Evolutionary conservation across 2,113 vertebrate genomes (phyloP).

Genomic region (Rhabdomys dilectus): DNA sequence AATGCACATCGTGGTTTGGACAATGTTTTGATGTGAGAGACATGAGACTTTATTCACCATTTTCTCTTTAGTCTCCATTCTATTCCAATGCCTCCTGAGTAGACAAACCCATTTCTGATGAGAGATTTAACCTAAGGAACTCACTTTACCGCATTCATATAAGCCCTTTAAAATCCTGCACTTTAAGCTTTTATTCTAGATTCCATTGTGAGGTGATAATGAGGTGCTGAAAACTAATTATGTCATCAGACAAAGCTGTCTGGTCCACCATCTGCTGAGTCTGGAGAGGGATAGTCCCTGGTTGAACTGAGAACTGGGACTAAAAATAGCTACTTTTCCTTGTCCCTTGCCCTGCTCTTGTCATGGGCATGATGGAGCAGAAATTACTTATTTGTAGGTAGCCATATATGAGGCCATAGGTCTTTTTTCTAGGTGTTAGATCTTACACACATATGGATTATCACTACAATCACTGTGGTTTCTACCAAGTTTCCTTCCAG

Average conservation of each 20-base stretch:
- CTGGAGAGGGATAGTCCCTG: constrained; percentile 55
- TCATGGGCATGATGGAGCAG: not conserved
- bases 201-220: constrained; percentile 78
- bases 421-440: no score
- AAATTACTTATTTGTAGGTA: not conserved
- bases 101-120: constrained; percentile 42
- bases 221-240: constrained; percentile 79
- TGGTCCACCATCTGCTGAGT: constrained; percentile 74
- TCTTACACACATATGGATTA: rapidly evolving
- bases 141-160: constrained; percentile 56
- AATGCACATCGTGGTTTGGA: not conserved
- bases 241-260: constrained; percentile 78
- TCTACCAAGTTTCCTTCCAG: not conserved
- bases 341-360: not conserved
- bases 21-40: not conserved
- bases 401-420: rapidly evolving
- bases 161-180: constrained; percentile 59
- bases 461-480: not conserved
- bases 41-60: not conserved
- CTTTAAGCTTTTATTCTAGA: constrained; percentile 70
- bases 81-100: not conserved
- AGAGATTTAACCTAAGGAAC: constrained; percentile 43
- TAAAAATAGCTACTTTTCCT: constrained; percentile 11
- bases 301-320: constrained; percentile 31
- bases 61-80: not conserved